Conservation (phyloP, 1,140 invertebrate species). For the Pristionchus pacificus region DNA sequence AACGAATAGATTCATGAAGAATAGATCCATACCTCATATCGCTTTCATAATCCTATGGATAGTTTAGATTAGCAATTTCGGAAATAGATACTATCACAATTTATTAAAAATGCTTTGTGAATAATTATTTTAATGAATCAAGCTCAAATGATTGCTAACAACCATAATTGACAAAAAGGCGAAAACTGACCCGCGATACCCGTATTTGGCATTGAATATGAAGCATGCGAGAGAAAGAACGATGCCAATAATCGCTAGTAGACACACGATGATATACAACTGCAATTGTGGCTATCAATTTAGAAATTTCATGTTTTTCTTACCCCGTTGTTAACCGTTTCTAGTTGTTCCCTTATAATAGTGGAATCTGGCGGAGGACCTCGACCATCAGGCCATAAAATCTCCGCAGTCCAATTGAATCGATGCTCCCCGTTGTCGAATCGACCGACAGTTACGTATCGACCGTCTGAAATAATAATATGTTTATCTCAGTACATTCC, state of each 20-base stretch:
- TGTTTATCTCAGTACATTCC: no score
- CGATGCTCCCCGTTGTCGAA: slow-evolving; percentile 92
- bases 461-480: slow-evolving; percentile 69
- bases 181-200: slow-evolving; percentile 39
- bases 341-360: slow-evolving; percentile 42
- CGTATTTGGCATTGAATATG: slow-evolving; percentile 44
- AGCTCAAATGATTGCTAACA: no score
- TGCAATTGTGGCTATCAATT: slow-evolving; percentile 26
- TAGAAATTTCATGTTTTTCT: slow-evolving; percentile 14
- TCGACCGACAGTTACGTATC: slow-evolving; percentile 88
- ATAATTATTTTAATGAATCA: no score
- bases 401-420: slow-evolving; percentile 82
- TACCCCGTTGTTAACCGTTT: slow-evolving; percentile 42
- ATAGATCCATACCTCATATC: no score
- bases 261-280: slow-evolving; percentile 57
- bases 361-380: slow-evolving; percentile 54
- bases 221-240: slow-evolving; percentile 61
- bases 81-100: no score
- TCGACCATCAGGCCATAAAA: slow-evolving; percentile 75
- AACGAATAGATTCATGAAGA: slow-evolving; percentile 44
- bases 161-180: no score
- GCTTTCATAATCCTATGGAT: no score
- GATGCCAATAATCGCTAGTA: slow-evolving; percentile 67
- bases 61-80: no score
- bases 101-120: no score